These are phyloP conservation scores for Vanacampus margaritifer DNA, from an alignment of 2,113 vertebrate genomes.

Conservation along the genomic window DNA sequence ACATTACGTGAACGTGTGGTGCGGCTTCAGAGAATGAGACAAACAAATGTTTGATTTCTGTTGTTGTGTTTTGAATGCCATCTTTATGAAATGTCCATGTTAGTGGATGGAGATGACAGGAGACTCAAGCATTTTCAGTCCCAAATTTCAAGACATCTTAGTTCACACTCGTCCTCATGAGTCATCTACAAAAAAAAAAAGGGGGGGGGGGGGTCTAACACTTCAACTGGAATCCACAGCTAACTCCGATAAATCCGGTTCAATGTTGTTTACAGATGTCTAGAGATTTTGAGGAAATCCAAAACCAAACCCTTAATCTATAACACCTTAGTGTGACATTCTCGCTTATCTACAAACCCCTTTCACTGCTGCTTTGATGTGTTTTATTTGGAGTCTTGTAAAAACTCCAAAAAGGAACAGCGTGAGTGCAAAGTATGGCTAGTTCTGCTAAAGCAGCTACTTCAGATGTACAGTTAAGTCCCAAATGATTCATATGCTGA, in stretches of 20 bases:
- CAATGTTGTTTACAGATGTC: slow-evolving; percentile 59
- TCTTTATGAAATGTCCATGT: slow-evolving; percentile 64
- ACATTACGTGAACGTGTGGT: slow-evolving; percentile 55
- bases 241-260: slow-evolving; percentile 22
- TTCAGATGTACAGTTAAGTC: not conserved
- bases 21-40: slow-evolving; percentile 57
- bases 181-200: slow-evolving; percentile 41
- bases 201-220: slow-evolving; percentile 21
- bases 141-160: slow-evolving; percentile 19
- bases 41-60: slow-evolving; percentile 61
- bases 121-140: slow-evolving; percentile 56
- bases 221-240: slow-evolving; percentile 15
- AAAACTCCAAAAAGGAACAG: slow-evolving; percentile 56
- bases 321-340: slow-evolving; percentile 71
- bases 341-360: slow-evolving; percentile 61
- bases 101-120: slow-evolving; percentile 56
- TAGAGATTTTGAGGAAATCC: slow-evolving; percentile 53
- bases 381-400: slow-evolving; percentile 69
- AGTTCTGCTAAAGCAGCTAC: slow-evolving; percentile 10
- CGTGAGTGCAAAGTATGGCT: slow-evolving; percentile 30
- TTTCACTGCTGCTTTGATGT: slow-evolving; percentile 70
- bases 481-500: not conserved
- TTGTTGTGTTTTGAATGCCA: slow-evolving; percentile 46
- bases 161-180: slow-evolving; percentile 28
- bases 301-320: slow-evolving; percentile 60